Evolutionary conservation across 2,797 vertebrate species (phyloP).

Genomic region (Anguilla obscura): DNA sequence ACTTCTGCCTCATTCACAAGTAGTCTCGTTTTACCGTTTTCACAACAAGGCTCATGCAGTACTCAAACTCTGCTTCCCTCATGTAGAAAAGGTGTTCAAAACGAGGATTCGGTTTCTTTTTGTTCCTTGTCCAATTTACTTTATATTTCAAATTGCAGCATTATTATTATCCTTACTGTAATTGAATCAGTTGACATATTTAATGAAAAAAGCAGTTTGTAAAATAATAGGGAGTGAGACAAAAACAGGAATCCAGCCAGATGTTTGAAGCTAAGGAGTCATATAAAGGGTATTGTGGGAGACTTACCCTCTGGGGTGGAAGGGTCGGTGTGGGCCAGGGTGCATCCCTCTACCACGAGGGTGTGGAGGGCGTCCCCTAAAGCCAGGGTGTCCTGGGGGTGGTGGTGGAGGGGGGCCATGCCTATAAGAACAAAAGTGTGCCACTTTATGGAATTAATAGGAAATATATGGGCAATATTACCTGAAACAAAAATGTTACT

Average conservation of each 20-base stretch:
- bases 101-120: slow-evolving; percentile 18
- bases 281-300: slow-evolving; percentile 41
- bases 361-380: slow-evolving; percentile 68
- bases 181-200: slow-evolving; percentile 30
- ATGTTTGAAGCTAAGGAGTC: slow-evolving; percentile 26
- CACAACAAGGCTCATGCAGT: slow-evolving; percentile 56
- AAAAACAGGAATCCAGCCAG: slow-evolving; percentile 35
- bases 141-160: slow-evolving; percentile 32
- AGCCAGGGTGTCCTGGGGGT: slow-evolving; percentile 67
- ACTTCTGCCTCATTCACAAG: not conserved
- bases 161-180: slow-evolving; percentile 36
- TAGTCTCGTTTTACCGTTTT: not conserved
- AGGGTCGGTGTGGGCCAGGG: slow-evolving; percentile 62
- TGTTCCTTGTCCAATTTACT: slow-evolving; percentile 24
- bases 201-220: slow-evolving; percentile 39
- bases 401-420: slow-evolving; percentile 62
- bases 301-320: slow-evolving; percentile 74
- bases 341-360: slow-evolving; percentile 61
- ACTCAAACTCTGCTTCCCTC: slow-evolving; percentile 41
- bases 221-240: slow-evolving; percentile 34
- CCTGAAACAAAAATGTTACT: no score
- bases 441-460: not conserved
- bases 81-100: slow-evolving; percentile 30
- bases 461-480: no score
- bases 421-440: slow-evolving; percentile 49